Conservation (phyloP, 2,113 vertebrate genomes). For the Sinocyclocheilus grahami region DNA sequence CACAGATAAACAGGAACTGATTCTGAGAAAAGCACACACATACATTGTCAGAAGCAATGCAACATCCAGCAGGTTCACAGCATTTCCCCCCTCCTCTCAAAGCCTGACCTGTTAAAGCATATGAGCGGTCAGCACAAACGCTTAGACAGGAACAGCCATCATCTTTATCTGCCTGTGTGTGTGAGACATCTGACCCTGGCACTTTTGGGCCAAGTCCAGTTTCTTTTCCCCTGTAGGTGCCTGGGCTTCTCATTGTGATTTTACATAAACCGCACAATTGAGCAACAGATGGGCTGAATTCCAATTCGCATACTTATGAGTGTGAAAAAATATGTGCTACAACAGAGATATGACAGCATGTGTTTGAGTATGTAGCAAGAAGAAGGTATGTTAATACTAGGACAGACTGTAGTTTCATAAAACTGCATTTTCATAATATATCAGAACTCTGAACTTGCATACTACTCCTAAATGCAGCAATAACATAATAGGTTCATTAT, state of each 20-base stretch:
- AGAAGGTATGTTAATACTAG: not conserved
- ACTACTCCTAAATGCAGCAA: not conserved
- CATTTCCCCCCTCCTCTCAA: not conserved
- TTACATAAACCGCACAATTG: not conserved
- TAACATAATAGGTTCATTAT: not conserved
- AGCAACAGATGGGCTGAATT: not conserved
- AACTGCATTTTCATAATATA: not conserved
- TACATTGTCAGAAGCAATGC: conserved; percentile 34
- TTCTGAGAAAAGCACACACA: conserved; percentile 61
- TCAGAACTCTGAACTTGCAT: not conserved
- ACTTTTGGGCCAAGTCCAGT: not conserved
- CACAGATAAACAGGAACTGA: conserved; percentile 60
- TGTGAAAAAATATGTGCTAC: not conserved
- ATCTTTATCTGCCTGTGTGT: not conserved
- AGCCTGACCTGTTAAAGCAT: not conserved
- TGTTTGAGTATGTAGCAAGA: not conserved
- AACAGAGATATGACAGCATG: not conserved
- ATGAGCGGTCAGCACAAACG: not conserved
- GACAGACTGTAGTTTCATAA: not conserved
- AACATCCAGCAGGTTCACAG: conserved; percentile 43
- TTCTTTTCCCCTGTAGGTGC: conserved; percentile 2
- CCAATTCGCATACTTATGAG: not conserved
- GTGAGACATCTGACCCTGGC: not conserved
- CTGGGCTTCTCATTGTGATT: not conserved
- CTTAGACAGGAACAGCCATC: conserved; percentile 5